Evolutionary conservation across 2,113 vertebrate genomes (phyloP).

Genomic region (Xiphophorus maculatus): DNA sequence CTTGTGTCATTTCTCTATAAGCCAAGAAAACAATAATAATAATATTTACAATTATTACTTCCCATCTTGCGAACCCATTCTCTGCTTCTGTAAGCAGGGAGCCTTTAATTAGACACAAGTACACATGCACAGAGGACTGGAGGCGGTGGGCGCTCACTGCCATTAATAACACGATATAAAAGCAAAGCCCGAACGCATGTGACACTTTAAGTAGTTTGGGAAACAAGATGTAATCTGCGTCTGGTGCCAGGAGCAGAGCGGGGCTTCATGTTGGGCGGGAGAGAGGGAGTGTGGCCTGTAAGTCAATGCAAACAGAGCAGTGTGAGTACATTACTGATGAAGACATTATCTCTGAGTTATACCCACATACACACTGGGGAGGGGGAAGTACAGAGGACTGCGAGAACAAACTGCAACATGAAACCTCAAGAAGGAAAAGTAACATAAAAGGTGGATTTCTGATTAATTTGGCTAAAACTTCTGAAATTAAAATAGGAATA

Average conservation of each 20-base stretch:
- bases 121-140: constrained; percentile 61
- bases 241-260: constrained; percentile 78
- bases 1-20: constrained; percentile 61
- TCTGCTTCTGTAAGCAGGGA: constrained; percentile 76
- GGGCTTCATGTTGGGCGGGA: constrained; percentile 37
- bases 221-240: constrained; percentile 82
- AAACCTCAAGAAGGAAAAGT: constrained; percentile 52
- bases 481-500: no score
- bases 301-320: constrained; percentile 72
- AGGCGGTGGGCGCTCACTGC: constrained; percentile 64
- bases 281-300: constrained; percentile 70
- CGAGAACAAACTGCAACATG: neutral
- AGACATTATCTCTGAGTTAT: constrained; percentile 76
- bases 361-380: constrained; percentile 47
- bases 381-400: constrained; percentile 35
- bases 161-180: constrained; percentile 83
- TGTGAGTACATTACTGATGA: constrained; percentile 73
- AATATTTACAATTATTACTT: constrained; percentile 80
- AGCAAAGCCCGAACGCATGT: constrained; percentile 79
- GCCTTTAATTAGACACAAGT: constrained; percentile 80
- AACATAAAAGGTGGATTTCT: constrained; percentile 8
- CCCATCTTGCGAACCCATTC: constrained; percentile 75
- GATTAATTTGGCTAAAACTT: no score
- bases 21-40: constrained; percentile 69
- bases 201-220: constrained; percentile 84